A percentile compares a stretch with the other conserved stretches of the same genome.
Conservation (phyloP, 2,113 vertebrate species). For the Potamarius usumacintae region DNA sequence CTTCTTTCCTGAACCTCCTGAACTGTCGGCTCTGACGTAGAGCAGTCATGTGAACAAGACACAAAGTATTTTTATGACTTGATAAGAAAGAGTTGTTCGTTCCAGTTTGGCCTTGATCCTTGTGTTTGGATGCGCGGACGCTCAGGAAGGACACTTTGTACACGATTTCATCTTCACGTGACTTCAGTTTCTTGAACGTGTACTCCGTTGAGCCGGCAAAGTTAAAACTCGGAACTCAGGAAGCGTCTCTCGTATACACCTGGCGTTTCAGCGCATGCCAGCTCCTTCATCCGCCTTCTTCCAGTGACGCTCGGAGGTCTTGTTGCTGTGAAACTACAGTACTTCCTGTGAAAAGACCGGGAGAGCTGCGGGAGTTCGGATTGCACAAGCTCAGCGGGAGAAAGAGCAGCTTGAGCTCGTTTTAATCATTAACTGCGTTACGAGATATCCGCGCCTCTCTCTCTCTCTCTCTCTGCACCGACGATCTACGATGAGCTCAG, state of each 20-base stretch:
- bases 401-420: conserved; percentile 25
- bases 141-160: not conserved
- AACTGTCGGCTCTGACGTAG: not conserved
- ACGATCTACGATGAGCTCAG: not conserved
- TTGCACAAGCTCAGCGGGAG: conserved; percentile 49
- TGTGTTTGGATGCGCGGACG: not conserved
- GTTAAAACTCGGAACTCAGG: not conserved
- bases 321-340: not conserved
- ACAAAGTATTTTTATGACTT: not conserved
- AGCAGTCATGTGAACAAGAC: not conserved
- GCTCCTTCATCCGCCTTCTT: not conserved
- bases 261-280: not conserved
- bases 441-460: conserved; percentile 13
- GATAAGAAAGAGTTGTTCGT: not conserved
- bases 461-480: not conserved
- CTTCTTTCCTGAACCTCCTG: not conserved
- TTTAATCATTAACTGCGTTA: conserved; percentile 45
- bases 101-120: not conserved
- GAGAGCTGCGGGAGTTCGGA: conserved; percentile 44
- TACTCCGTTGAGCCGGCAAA: not conserved
- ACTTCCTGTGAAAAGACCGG: conserved; percentile 47
- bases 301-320: conserved; percentile 31
- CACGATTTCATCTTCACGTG: not conserved
- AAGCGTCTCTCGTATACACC: not conserved
- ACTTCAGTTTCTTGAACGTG: not conserved